These are phyloP conservation scores for Orchesella cincta DNA, from an alignment of 1,140 invertebrate genomes.

Conservation along the genomic window DNA sequence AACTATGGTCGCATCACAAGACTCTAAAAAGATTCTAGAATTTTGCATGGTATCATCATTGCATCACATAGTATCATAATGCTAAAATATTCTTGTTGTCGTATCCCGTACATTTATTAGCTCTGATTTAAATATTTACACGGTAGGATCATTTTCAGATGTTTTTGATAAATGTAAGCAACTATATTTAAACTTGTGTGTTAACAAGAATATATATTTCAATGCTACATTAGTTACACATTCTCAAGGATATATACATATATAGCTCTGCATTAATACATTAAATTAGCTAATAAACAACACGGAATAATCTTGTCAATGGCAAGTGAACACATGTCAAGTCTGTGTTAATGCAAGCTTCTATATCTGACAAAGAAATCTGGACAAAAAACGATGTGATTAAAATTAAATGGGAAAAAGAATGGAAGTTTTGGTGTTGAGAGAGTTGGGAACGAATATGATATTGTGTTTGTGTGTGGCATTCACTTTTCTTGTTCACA, in stretches of 20 bases:
- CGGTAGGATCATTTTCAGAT: too few species aligned
- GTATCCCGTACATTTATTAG: background rate
- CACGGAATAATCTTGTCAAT: background rate
- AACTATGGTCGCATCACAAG: too few species aligned
- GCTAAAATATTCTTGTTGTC: too few species aligned
- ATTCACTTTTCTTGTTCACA: background rate
- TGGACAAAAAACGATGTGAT: slow-evolving; percentile 5
- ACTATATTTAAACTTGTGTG: background rate
- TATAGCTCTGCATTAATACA: background rate
- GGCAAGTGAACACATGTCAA: background rate
- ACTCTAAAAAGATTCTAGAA: too few species aligned
- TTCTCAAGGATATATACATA: background rate
- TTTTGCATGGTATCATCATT: background rate
- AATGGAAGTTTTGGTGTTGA: background rate
- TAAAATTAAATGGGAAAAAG: slow-evolving; percentile 12
- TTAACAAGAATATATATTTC: background rate
- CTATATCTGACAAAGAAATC: slow-evolving; percentile 1
- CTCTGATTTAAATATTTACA: too few species aligned
- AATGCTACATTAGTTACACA: background rate
- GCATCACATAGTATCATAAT: background rate
- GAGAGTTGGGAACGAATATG: too few species aligned
- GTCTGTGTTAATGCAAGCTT: background rate
- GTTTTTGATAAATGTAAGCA: background rate
- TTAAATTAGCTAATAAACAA: background rate
- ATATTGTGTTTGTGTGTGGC: slow-evolving; percentile 1